phyloP scores from a whole-genome alignment of 2,888 invertebrate species.

The Drosophila ezoana region DNA sequence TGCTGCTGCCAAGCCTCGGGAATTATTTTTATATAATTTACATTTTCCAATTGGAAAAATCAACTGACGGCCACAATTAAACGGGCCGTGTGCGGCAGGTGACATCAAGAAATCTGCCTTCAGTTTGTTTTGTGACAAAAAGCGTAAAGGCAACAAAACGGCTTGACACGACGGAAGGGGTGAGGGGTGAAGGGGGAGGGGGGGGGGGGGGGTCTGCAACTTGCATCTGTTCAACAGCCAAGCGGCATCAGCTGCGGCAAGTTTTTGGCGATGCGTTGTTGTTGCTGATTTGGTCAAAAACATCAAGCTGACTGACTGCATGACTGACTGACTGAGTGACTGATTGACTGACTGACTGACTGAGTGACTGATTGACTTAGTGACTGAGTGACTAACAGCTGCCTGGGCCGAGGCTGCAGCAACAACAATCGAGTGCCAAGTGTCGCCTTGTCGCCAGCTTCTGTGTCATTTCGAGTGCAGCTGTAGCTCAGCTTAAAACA shows the following conservation, averaged over 20 bases:
- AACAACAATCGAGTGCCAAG: conserved; percentile 37
- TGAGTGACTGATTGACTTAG: conserved; percentile 12
- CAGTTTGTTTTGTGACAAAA: conserved; percentile 49
- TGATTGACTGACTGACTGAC: conserved; percentile 55
- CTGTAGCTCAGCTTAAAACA: conserved; percentile 58
- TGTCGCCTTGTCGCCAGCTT: conserved; percentile 57
- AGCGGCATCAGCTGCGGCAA: conserved; percentile 44
- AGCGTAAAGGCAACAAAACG: conserved; percentile 36
- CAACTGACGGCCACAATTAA: conserved; percentile 44
- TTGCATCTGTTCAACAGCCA: conserved; percentile 63
- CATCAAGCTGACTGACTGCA: conserved; percentile 67
- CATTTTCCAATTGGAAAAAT: conserved; percentile 59
- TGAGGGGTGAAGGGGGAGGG: background rate
- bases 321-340: conserved; percentile 41
- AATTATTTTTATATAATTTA: conserved; percentile 60
- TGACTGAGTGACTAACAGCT: conserved; percentile 61
- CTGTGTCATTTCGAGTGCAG: conserved; percentile 75
- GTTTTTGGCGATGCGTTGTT: conserved; percentile 47
- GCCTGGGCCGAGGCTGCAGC: conserved; percentile 54
- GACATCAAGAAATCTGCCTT: conserved; percentile 44
- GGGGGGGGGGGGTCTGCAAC: conserved; percentile 15
- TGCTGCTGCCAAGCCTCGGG: conserved; percentile 24
- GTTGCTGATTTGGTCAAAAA: conserved; percentile 77
- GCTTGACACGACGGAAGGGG: conserved; percentile 28
- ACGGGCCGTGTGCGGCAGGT: conserved; percentile 30